Base-by-base conservation (phyloP, 2,888 invertebrate genomes). In the Eupithecia pulchellata region DNA sequence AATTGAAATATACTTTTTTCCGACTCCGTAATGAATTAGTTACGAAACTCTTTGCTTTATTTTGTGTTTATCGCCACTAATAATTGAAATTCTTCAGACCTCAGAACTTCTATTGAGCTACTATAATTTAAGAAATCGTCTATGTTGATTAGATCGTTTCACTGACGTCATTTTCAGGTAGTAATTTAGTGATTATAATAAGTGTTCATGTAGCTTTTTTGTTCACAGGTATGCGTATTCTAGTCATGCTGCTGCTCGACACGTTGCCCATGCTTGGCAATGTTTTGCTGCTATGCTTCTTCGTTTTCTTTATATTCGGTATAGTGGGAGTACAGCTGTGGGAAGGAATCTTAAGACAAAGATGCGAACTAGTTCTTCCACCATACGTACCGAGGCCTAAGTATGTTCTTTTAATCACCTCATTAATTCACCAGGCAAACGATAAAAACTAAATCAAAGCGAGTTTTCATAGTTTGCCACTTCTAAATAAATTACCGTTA, bases 271-370 rank as follows among this genome's bases (percentile, higher is more conserved):
- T 99, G 99, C 95, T 99, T 85, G 99, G 99, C 78, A 99, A 99
- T 93, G 99, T 99, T 66, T 95, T 99, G 79, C 95, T 99, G 79
- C 95, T 99, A 77, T 99, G 99, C 94, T 99, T 99, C 96, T 99
- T 99, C 95, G 99, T 99, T 73, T 99, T 99, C 96, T 99, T 99
- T 96, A 99, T 99, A 90, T 99, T 99, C 88, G 99, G 99, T 79
- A 99, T 99, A 87, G 98, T 99, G 81, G 99, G 99, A 27, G 99
- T 99, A 55, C 99, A 99, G 91, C 95, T 99, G 66, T 99, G 99
- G 99, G 98, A 99, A 90, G 99, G 99, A 63, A 98, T 99, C 75
- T 95, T 99, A 68, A 95, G 99, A 78, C 99, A 99, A 90, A 96
- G 99, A 71, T 99, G 99, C 90, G 98, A 97, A 88, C 95, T 98